Evolutionary conservation across 1,140 invertebrate genomes (phyloP).

Genomic region (Parapsyche elsis): DNA sequence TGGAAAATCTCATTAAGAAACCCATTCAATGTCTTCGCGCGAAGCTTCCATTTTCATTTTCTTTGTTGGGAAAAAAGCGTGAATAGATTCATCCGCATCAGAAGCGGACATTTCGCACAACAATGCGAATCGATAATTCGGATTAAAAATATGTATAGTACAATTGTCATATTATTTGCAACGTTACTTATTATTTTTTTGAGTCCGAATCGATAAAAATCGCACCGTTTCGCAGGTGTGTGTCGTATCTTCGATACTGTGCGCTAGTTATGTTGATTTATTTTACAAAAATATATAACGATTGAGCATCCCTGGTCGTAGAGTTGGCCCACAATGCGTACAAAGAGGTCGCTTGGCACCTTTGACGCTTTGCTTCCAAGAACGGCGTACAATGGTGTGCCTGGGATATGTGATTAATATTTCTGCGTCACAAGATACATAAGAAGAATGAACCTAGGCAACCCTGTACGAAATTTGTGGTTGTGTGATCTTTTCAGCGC

Average conservation of each 20-base stretch:
- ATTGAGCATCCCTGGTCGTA: background rate
- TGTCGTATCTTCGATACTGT: background rate
- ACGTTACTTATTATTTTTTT: background rate
- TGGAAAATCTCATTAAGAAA: constrained; percentile 18
- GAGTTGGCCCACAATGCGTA: constrained; percentile 31
- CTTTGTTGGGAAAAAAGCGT: background rate
- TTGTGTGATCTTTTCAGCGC: constrained; percentile 19
- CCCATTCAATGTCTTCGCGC: background rate
- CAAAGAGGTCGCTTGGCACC: constrained; percentile 39
- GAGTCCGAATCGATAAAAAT: background rate
- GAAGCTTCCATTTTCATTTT: background rate
- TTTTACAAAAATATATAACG: background rate
- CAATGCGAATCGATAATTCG: background rate
- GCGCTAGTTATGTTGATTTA: background rate
- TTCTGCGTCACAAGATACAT: constrained; percentile 1
- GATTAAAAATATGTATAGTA: too few species aligned
- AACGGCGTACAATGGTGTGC: constrained; percentile 35
- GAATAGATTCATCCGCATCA: background rate
- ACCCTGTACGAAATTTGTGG: background rate
- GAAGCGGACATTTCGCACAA: background rate
- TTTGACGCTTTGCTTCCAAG: constrained; percentile 37
- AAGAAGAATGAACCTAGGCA: background rate
- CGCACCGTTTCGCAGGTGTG: too few species aligned
- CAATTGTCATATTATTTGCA: too few species aligned
- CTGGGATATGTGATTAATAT: constrained; percentile 35